Evolutionary conservation across 2,888 invertebrate species (phyloP), one percentile per base, ranked within the genome.

Genomic region (Marasmarcha lunaedactyla): DNA sequence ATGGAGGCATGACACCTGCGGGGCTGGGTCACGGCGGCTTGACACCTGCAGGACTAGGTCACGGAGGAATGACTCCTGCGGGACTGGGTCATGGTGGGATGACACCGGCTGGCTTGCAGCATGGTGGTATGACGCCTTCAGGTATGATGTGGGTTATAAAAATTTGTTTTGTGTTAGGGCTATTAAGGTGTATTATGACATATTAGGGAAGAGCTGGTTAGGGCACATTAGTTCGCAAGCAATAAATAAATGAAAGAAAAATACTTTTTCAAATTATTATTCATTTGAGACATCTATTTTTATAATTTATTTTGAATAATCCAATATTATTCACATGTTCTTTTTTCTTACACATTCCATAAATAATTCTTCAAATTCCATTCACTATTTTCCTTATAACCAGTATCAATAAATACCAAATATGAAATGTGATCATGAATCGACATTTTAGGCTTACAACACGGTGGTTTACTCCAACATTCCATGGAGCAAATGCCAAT

Each of bases 401-500:
- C n/a, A n/a, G n/a, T n/a, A n/a, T n/a, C n/a, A n/a, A n/a, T n/a
- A n/a, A n/a, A n/a, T n/a, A n/a, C n/a, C n/a, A n/a, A n/a, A n/a
- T n/a, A n/a, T n/a, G n/a, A n/a, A n/a, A n/a, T n/a, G n/a, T n/a
- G n/a, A n/a, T n/a, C n/a, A n/a, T n/a, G n/a, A n/a, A n/a, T n/a
- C n/a, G n/a, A n/a, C n/a, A n/a, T 14, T 33, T 3, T 42, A 55
- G 54, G 51, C 9, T 43, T 55, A 13, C 48, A 46, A 11, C 50
- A 51, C 43, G 51, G 55, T 38, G 51, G 42, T 7, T 42, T 54
- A 15, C 50, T 61, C 13, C 76, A 43, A 48, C 79, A 52, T 65
- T 66, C 59, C 11, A 61, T 70, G 58, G 74, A 71, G 39, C 67
- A 87, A 52, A 84, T 86, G 68, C 83, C 86, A 11, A 86, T 84